phyloP scores from a whole-genome alignment of 92 coral and sea anemone species.

The Epizoanthus rinbou region DNA sequence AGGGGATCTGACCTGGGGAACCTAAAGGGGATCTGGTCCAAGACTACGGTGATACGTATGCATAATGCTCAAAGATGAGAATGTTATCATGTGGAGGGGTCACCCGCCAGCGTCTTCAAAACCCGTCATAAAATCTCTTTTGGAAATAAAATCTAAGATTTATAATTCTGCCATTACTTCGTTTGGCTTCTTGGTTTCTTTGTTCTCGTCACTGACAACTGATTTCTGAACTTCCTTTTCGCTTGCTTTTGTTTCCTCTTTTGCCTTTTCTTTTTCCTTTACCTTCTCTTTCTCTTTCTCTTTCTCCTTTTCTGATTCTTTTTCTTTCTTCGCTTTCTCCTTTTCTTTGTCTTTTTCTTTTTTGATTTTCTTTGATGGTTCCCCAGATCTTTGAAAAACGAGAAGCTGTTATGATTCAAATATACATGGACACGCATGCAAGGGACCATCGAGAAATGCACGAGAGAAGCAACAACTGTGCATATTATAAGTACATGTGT shows the following conservation, averaged over 20 bases:
- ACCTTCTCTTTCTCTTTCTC: conserved; percentile 61
- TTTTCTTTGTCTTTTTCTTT: conserved; percentile 79
- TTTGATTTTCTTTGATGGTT: conserved; percentile 72
- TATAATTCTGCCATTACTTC: conserved; percentile 30
- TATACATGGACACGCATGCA: neutral
- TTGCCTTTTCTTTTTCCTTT: conserved; percentile 55
- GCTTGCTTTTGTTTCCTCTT: conserved; percentile 29
- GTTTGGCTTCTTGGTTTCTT: conserved; percentile 16
- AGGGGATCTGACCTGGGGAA: neutral
- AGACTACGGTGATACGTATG: conserved; percentile 10
- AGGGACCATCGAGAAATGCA: too few species aligned
- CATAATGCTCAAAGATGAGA: conserved; percentile 20
- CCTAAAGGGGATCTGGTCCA: neutral
- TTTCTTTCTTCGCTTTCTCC: conserved; percentile 66
- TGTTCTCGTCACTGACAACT: conserved; percentile 24
- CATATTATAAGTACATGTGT: too few species aligned
- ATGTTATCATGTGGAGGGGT: conserved; percentile 8
- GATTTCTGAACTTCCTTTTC: conserved; percentile 42
- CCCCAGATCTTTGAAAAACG: conserved; percentile 58
- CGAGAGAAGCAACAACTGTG: too few species aligned
- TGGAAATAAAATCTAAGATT: conserved; percentile 33
- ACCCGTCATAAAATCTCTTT: conserved; percentile 15
- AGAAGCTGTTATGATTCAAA: neutral
- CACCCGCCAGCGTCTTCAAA: conserved; percentile 13
- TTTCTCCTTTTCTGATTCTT: conserved; percentile 45